Base-by-base conservation (phyloP, 2,888 invertebrate species). In the Podotricha telesiphe region DNA sequence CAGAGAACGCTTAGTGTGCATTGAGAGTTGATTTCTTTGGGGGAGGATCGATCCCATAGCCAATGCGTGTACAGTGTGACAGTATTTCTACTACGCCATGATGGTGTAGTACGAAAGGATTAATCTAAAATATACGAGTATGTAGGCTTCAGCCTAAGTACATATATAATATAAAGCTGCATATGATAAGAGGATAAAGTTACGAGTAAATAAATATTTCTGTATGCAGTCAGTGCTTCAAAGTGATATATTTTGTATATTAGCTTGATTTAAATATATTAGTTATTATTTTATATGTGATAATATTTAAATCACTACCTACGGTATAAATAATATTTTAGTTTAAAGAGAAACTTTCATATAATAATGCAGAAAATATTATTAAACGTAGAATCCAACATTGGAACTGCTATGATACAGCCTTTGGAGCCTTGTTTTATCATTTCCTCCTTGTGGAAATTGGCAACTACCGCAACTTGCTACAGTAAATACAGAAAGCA, bases 391-490 rank as follows among this genome's bases (percentile, higher is more conserved):
- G 22, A 45, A 59, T 17, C n/a, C 22, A 11, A 22, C 59, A 59
- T 59, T 59, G 22, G 22, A 59, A 45, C n/a, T 59, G 59, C 22
- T 45, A 59, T 59, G 59, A 42, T 58, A 58, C 58, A 58, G 58
- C 45, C 15, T 45, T 45, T 59, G 45, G 59, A 59, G 22, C 10
- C 22, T 59, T 45, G 59, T 59, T 45, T 59, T 59, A 45, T 59
- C 45, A 59, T 59, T 59, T 45, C 45, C 59, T 59, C 59, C 45
- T 59, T 51, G 67, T 68, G 67, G 63, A 56, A 68, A 68, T 63
- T 68, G 63, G 62, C 55, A 68, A 68, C 67, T 63, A 63, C 67
- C 63, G 63, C 47, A 55, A 40, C 67, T 40, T 22, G 63, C 62
- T 45, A 56, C 47, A 17, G 55, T 48, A 55, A 63, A 68, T 68